Percentiles rank a stretch among this genome's conserved stretches.
phyloP scores from a whole-genome alignment of 2,888 invertebrate species.

The Leptinotarsa peninsularis region DNA sequence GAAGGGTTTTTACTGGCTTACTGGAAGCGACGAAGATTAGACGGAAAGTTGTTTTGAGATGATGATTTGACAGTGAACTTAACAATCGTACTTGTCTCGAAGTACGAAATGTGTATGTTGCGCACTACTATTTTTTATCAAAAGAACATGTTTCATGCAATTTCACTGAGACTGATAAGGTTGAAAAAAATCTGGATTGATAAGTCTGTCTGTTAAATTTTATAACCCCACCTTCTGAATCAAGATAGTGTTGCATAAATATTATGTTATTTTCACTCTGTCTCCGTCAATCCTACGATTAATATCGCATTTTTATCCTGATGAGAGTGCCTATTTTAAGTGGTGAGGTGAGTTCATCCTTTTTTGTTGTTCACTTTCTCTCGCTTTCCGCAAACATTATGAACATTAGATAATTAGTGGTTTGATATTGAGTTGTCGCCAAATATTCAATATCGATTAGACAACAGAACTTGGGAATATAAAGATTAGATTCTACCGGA shows the following conservation, averaged over 20 bases:
- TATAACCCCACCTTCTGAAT: slow-evolving; percentile 24
- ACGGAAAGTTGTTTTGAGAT: background rate
- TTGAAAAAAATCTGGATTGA: slow-evolving; percentile 32
- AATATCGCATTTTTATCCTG: background rate
- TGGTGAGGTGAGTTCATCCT: background rate
- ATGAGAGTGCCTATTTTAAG: background rate
- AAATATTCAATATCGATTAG: no score
- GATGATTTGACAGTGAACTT: background rate
- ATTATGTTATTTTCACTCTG: slow-evolving; percentile 9
- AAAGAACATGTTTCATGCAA: slow-evolving; percentile 26
- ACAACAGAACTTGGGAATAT: no score
- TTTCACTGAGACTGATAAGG: slow-evolving; percentile 35
- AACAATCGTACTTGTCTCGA: background rate
- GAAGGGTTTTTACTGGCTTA: slow-evolving; percentile 38
- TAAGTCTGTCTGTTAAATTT: slow-evolving; percentile 28
- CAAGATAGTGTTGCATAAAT: slow-evolving; percentile 19
- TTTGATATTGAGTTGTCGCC: background rate
- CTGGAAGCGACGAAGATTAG: slow-evolving; percentile 8
- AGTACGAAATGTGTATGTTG: slow-evolving; percentile 11
- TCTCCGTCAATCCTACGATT: background rate
- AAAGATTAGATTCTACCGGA: no score
- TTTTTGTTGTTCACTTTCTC: slow-evolving; percentile 50
- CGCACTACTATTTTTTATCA: slow-evolving; percentile 34
- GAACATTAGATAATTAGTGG: slow-evolving; percentile 54
- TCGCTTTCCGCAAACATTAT: slow-evolving; percentile 58